Evolutionary conservation across 2,797 vertebrate species (phyloP).

Genomic region (Melanotaenia maccullochi): DNA sequence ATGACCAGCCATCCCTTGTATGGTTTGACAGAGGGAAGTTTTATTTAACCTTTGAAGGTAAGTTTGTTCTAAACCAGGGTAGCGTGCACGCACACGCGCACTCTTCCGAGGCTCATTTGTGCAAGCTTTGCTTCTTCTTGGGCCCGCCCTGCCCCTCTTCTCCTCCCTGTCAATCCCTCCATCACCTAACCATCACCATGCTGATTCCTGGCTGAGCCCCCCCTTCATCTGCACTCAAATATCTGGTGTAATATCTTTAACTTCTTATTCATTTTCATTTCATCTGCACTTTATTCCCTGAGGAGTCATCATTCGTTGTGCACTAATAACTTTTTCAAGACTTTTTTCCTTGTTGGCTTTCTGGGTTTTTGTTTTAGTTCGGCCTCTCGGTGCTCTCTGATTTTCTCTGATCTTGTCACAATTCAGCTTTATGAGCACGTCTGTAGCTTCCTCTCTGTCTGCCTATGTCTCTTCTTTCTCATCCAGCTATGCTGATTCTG

Average conservation of each 20-base stretch:
- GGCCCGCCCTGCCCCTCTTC: slow-evolving; percentile 34
- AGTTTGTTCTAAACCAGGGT: slow-evolving; percentile 85
- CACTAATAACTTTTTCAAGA: slow-evolving; percentile 62
- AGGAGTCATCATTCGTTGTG: slow-evolving; percentile 49
- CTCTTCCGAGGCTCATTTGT: slow-evolving; percentile 68
- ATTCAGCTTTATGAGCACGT: slow-evolving; percentile 61
- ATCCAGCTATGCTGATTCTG: slow-evolving; percentile 28
- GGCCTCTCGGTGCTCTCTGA: slow-evolving; percentile 53
- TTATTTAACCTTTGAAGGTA: slow-evolving; percentile 99
- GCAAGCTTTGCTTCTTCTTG: slow-evolving; percentile 62
- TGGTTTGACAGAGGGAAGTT: slow-evolving; percentile 99
- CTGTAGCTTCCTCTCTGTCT: slow-evolving; percentile 38
- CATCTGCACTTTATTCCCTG: slow-evolving; percentile 46
- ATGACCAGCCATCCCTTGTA: slow-evolving; percentile 99
- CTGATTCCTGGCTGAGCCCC: slow-evolving; percentile 50
- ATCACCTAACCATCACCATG: slow-evolving; percentile 44
- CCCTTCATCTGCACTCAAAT: slow-evolving; percentile 25
- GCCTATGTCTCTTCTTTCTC: slow-evolving; percentile 39
- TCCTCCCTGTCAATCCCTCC: slow-evolving; percentile 34
- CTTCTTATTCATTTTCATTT: slow-evolving; percentile 62
- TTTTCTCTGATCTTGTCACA: slow-evolving; percentile 58
- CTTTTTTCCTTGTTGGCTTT: slow-evolving; percentile 33
- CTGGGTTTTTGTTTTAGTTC: slow-evolving; percentile 47
- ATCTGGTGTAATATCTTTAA: slow-evolving; percentile 14
- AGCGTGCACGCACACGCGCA: slow-evolving; percentile 67